These are phyloP conservation scores for Drosophila koepferae DNA, from an alignment of 2,888 invertebrate species.

Conservation along the genomic window DNA sequence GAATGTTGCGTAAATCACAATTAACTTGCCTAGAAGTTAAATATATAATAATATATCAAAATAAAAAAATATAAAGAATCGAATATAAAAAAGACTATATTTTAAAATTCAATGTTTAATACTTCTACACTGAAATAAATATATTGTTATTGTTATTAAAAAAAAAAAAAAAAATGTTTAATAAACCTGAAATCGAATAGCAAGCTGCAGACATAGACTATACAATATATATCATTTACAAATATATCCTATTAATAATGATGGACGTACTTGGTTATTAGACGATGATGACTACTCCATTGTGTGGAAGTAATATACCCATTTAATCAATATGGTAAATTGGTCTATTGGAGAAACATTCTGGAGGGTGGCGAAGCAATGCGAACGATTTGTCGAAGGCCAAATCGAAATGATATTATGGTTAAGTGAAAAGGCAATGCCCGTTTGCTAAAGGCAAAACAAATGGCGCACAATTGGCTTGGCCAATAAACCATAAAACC, in stretches of 20 bases:
- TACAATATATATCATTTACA: not conserved
- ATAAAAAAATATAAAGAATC: not conserved
- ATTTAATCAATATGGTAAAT: slow-evolving; percentile 7
- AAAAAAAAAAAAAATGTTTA: too few species aligned
- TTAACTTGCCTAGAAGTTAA: too few species aligned
- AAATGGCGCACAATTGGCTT: slow-evolving; percentile 74
- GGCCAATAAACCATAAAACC: slow-evolving; percentile 78
- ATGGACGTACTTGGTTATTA: not conserved
- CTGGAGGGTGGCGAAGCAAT: not conserved
- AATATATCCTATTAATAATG: not conserved
- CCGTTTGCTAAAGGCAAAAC: slow-evolving; percentile 58
- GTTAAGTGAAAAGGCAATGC: slow-evolving; percentile 59
- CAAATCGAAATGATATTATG: slow-evolving; percentile 71
- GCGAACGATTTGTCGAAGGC: slow-evolving; percentile 32
- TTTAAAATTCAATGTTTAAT: not conserved
- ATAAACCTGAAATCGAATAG: not conserved
- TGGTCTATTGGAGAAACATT: not conserved
- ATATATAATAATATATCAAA: not conserved
- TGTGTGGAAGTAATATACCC: slow-evolving; percentile 1
- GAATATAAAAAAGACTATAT: not conserved
- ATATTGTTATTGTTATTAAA: too few species aligned
- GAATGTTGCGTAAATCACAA: not conserved
- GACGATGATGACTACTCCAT: not conserved
- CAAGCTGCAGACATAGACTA: not conserved
- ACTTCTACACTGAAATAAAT: too few species aligned